Percentiles rank a stretch among this genome's conserved stretches.
Conservation (phyloP, 2,888 invertebrate genomes). For the Ennomos erosarius region DNA sequence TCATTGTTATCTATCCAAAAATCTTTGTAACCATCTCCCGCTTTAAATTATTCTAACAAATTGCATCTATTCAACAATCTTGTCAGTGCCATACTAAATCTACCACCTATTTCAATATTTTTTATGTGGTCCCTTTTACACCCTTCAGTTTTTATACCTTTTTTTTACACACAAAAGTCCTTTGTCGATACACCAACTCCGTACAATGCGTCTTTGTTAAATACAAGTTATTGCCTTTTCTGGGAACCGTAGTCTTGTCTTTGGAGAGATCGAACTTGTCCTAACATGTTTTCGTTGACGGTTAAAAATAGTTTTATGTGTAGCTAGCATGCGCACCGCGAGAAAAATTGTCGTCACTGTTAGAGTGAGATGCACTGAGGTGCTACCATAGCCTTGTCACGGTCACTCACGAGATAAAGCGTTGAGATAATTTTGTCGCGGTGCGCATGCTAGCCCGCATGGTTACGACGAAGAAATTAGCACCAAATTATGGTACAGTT, state of each 20-base stretch:
- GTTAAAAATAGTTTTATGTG: constrained; percentile 18
- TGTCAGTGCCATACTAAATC: constrained; percentile 22
- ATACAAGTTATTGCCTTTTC: constrained; percentile 27
- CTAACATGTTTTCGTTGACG: constrained; percentile 32
- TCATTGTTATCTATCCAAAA: not conserved
- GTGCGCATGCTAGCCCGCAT: too few species aligned
- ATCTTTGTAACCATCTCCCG: constrained; percentile 4
- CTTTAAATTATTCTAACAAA: constrained; percentile 17
- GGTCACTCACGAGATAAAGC: too few species aligned
- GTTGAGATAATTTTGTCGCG: too few species aligned
- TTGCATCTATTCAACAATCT: constrained; percentile 19
- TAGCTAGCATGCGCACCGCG: too few species aligned
- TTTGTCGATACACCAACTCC: constrained; percentile 26
- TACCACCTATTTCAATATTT: constrained; percentile 24
- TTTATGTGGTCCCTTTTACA: constrained; percentile 24
- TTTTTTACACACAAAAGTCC: constrained; percentile 24
- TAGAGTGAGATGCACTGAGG: too few species aligned
- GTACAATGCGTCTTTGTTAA: constrained; percentile 36
- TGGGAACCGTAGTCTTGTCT: constrained; percentile 20
- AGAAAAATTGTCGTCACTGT: too few species aligned
- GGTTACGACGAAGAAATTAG: constrained; percentile 18
- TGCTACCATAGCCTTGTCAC: too few species aligned
- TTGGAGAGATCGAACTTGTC: constrained; percentile 33
- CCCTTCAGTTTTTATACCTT: constrained; percentile 19
- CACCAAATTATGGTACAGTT: constrained; percentile 6